Base-by-base conservation (phyloP, 2,888 invertebrate species). In the Himalopsyche japonica region DNA sequence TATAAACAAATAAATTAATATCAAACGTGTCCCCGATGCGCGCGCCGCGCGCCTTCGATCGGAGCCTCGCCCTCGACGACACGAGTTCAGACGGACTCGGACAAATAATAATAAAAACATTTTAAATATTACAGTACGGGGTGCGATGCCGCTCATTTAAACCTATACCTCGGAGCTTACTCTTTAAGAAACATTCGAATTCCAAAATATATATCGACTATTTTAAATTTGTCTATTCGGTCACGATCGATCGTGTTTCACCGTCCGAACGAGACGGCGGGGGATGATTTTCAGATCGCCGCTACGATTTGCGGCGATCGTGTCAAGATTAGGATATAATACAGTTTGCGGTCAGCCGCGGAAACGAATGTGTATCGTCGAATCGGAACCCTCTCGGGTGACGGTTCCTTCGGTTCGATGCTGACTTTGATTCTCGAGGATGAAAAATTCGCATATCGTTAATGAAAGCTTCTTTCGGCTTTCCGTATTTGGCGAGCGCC, bases 181-280 rank as follows among this genome's bases (percentile, higher is more conserved):
- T 32, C 82, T 81, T 64, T 43, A 70, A 70, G 48, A 80, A 83
- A 80, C 83, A 34, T 86, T 84, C 57, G 70, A 80, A 84, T 84
- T 84, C 86, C 86, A 86, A 86, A 86, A 86, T 86, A 86, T 86
- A 64, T 70, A 70, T 70, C 70, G 70, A 70, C 27, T 70, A 70
- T 70, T 70, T 30, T 70, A 27, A 70, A 70, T 70, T 70, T 70
- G 70, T 70, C 70, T 70, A 70, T 70, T 30, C 70, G 70, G 70
- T 70, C 27, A 12, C 70, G 70, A 70, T 70, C 4, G 43, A 43
- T 43, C 43, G 15, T 15, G 43, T 43, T 43, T 43, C 30, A 30
- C 70, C 27, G 24, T 70, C 70, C 30, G 70, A 70, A 70, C 70
- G 70, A 27, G 27, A 70, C 70, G 70, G 27, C 24, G 10, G 5